phyloP scores from a whole-genome alignment of 1,140 invertebrate genomes.

The Calephelis virginiensis region DNA sequence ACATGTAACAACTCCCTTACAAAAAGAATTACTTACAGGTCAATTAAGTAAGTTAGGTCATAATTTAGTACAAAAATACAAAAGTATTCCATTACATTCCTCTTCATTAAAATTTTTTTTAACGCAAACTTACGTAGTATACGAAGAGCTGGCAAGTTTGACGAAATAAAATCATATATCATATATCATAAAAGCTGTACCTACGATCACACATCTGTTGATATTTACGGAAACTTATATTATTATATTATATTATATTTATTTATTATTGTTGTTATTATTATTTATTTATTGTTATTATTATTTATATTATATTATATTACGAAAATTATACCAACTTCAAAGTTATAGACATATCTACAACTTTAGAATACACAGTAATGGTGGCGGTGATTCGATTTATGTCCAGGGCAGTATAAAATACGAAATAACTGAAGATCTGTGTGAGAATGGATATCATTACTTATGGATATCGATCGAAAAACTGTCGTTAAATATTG shows the following conservation, averaged over 20 bases:
- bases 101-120: slow-evolving; percentile 32
- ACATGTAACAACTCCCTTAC: no score
- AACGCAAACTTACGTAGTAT: slow-evolving; percentile 33
- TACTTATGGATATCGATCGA: slow-evolving; percentile 38
- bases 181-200: slow-evolving; percentile 28
- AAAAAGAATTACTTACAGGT: no score
- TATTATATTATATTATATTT: no score
- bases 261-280: no score
- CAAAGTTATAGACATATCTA: slow-evolving; percentile 26
- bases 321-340: slow-evolving; percentile 26
- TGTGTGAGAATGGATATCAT: slow-evolving; percentile 27
- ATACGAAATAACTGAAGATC: slow-evolving; percentile 5
- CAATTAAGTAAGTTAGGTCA: not conserved
- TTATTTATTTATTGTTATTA: no score
- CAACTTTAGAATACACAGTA: slow-evolving; percentile 27
- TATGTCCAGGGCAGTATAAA: slow-evolving; percentile 30
- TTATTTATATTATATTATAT: no score
- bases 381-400: slow-evolving; percentile 30
- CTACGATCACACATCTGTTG: slow-evolving; percentile 22
- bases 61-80: slow-evolving; percentile 26
- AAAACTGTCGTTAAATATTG: slow-evolving; percentile 34
- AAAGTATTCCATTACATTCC: slow-evolving; percentile 20
- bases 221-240: slow-evolving; percentile 35
- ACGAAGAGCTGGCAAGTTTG: slow-evolving; percentile 24
- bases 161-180: slow-evolving; percentile 39